Conservation (phyloP, 2,113 vertebrate genomes). For the Rhombomys opimus region DNA sequence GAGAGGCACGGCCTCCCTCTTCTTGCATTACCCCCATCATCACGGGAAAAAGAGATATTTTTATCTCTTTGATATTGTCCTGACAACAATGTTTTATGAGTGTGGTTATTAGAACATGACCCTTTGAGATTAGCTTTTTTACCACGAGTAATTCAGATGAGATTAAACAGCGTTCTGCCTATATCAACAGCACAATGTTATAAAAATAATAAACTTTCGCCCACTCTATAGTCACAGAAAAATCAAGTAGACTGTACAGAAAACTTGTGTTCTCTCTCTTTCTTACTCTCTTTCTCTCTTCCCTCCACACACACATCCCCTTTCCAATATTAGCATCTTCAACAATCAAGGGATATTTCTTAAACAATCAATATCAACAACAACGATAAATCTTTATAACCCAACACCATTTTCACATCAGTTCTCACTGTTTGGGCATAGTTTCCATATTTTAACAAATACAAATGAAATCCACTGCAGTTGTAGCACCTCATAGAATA, state of each 20-base stretch:
- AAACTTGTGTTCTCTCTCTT: neutral
- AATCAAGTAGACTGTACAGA: neutral
- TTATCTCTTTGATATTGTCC: neutral
- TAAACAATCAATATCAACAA: neutral
- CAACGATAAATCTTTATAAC: neutral
- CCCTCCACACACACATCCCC: neutral
- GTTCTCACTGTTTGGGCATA: neutral
- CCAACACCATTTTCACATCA: neutral
- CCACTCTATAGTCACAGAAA: neutral
- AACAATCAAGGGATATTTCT: neutral
- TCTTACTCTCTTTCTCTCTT: neutral
- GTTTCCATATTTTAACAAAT: neutral
- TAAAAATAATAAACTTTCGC: neutral
- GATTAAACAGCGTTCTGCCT: conserved; percentile 1
- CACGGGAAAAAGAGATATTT: neutral
- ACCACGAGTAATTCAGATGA: conserved; percentile 17
- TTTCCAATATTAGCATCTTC: no score
- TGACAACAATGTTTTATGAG: neutral
- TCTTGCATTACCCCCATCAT: no score
- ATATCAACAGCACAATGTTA: neutral
- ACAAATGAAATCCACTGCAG: neutral
- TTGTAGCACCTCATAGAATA: neutral
- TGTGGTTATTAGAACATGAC: neutral
- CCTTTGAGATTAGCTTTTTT: neutral
- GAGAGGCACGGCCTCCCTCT: no score